phyloP scores from a whole-genome alignment of 2,797 vertebrate genomes.

The Vipera latastei region DNA sequence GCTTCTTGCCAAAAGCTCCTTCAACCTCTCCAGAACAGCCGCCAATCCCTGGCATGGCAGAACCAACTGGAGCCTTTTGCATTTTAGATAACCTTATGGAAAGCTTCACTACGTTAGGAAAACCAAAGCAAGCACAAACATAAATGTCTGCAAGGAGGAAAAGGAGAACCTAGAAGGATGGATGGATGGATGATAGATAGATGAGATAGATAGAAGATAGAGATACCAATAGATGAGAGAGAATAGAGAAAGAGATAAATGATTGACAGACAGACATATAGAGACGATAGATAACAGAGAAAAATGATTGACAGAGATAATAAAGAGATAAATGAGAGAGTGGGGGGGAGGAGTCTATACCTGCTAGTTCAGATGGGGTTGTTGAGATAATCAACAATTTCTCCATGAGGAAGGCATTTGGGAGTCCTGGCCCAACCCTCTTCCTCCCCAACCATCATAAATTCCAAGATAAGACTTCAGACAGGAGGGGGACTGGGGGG shows the following conservation, averaged over 20 bases:
- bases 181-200: too few relatives aligned
- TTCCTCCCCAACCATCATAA: neutral
- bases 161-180: neutral
- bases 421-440: neutral
- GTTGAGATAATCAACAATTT: neutral
- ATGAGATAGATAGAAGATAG: too few relatives aligned
- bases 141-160: neutral
- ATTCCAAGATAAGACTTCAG: conserved; percentile 17
- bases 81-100: neutral
- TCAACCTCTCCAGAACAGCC: neutral
- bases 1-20: neutral
- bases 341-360: too few relatives aligned
- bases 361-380: neutral
- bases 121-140: neutral
- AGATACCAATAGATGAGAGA: too few relatives aligned
- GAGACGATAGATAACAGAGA: too few relatives aligned
- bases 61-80: neutral
- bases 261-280: too few relatives aligned
- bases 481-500: neutral
- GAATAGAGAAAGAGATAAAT: too few relatives aligned
- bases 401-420: neutral
- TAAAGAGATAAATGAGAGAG: too few relatives aligned
- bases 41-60: neutral
- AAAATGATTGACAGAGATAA: too few relatives aligned
- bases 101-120: neutral